A percentile compares a stretch with the other conserved stretches of the same genome.
Conservation (phyloP, 2,113 vertebrate genomes). For the Hydrolagus affinis region DNA sequence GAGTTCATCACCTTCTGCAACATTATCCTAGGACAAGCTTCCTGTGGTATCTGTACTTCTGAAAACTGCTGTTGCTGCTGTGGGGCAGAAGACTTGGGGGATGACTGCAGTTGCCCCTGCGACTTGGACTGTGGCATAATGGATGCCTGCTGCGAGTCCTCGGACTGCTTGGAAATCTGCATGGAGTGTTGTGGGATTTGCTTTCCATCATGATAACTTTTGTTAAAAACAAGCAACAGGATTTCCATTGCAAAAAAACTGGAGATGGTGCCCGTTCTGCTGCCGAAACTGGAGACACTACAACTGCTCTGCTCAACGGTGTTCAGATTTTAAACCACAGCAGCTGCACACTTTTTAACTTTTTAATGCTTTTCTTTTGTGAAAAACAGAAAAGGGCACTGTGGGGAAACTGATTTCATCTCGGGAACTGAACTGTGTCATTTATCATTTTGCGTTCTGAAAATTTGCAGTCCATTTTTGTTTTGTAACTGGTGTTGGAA, state of each 20-base stretch:
- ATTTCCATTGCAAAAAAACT: not conserved
- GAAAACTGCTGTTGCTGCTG: conserved; percentile 80
- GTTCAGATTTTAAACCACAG: not conserved
- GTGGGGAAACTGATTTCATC: conserved; percentile 2
- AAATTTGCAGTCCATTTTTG: not conserved
- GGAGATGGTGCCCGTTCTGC: not conserved
- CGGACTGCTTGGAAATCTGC: conserved; percentile 96
- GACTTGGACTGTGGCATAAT: conserved; percentile 95
- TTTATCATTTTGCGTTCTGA: not conserved
- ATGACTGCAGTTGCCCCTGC: conserved; percentile 68
- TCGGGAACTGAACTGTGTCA: not conserved
- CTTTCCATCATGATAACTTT: conserved; percentile 79
- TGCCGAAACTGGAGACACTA: not conserved
- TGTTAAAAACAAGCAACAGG: not conserved
- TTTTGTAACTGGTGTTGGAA: not conserved
- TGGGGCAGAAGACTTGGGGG: conserved; percentile 79
- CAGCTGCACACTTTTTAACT: not conserved
- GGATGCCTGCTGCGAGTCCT: conserved; percentile 94
- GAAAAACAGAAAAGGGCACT: not conserved
- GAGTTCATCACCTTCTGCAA: conserved; percentile 94
- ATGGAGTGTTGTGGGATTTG: conserved; percentile 99
- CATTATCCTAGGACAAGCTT: conserved; percentile 84
- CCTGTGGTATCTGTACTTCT: conserved; percentile 75
- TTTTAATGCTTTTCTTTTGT: not conserved
- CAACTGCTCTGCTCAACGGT: not conserved